phyloP scores from a whole-genome alignment of 2,888 invertebrate genomes.

The Aphodius granarius region DNA sequence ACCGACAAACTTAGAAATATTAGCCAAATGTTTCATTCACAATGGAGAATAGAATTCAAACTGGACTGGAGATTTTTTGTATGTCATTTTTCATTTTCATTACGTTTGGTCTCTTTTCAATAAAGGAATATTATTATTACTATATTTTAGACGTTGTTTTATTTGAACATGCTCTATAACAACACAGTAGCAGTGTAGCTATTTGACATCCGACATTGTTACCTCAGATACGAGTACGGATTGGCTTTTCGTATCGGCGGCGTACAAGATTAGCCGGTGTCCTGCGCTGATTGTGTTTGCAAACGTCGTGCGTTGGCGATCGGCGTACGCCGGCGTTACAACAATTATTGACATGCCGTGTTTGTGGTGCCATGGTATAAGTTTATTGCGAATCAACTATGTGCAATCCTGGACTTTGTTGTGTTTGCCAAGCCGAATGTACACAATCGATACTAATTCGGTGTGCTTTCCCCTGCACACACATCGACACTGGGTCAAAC shows the following conservation, averaged over 20 bases:
- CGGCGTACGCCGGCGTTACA: constrained; percentile 26
- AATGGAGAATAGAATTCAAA: too few species aligned
- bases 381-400: constrained; percentile 49
- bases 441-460: constrained; percentile 49
- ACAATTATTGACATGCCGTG: constrained; percentile 48
- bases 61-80: too few species aligned
- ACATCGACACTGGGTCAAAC: constrained; percentile 6
- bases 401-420: constrained; percentile 27
- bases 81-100: too few species aligned
- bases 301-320: not conserved
- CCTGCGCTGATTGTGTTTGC: not conserved
- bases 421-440: constrained; percentile 41
- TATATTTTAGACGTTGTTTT: too few species aligned
- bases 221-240: not conserved
- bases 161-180: too few species aligned
- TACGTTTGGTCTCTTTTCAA: too few species aligned
- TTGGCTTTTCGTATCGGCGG: not conserved
- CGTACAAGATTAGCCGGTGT: not conserved
- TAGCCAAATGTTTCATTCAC: too few species aligned
- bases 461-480: not conserved
- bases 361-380: constrained; percentile 50
- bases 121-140: too few species aligned
- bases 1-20: too few species aligned
- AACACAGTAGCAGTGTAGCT: not conserved
- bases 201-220: not conserved